Evolutionary conservation across 2,888 invertebrate genomes (phyloP), one percentile per base, ranked within the genome.

Genomic region (Temnothorax rugatulus): DNA sequence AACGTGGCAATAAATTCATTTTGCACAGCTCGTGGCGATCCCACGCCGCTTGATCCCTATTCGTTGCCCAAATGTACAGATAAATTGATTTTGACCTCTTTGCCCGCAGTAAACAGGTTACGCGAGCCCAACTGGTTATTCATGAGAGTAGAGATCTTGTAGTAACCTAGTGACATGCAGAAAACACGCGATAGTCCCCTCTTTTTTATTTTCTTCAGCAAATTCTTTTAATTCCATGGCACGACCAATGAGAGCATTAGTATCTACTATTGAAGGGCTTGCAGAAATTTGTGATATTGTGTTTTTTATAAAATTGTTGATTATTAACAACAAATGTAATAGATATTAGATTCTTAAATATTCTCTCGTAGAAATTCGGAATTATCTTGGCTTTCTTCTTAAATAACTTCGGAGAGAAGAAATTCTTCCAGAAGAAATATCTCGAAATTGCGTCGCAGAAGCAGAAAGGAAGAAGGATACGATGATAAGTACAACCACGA

Each of bases 401-500:
- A 29, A 25, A 21, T 52, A 41, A 34, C 41, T 21, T 34, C 7
- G 18, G 41, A n/a, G 47, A 66, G 47, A 64, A 11, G 5, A 38
- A 64, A 50, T 59, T 79, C 25, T 69, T 47, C 47, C 18, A 25
- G 13, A 52, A 84, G 44, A 34, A 44, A 57, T 47, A 64, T 25
- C 25, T 38, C 47, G 47, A 47, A 59, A 79, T 57, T 29, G 25
- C 57, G 18, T 44, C 29, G 38, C 7, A 11, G 21, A 66, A 13
- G 11, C 50, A 25, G 38, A 25, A 29, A 63, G 64, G 38, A 82
- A 21, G 9, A 50, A 54, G 18, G 25, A 25, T 13, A 54, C 29
- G 74, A 59, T 41, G 44, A 84, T 84, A 82, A 73, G 54, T 79
- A 84, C 38, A 86, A 74, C 75, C 77, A 66, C 75, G 86, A 88